Evolutionary conservation across 2,113 vertebrate genomes (phyloP), one percentile per base, ranked within the genome.

Genomic region (Sylvilagus bachmani): DNA sequence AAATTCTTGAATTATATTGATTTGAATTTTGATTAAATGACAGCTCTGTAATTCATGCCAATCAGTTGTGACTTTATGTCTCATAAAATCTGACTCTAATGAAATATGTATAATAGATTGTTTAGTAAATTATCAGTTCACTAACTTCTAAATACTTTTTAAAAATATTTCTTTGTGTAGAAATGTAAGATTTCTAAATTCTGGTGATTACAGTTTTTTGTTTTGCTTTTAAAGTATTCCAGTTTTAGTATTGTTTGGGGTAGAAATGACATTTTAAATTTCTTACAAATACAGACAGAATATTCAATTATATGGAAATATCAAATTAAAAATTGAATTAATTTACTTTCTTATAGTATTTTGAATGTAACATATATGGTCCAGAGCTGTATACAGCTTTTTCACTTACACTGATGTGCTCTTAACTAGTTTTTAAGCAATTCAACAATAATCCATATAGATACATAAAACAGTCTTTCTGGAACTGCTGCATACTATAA

Each of bases 1-100:
- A 86, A 94, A 90, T 79, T 70, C 6, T 95, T 61, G 29, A 69
- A 66, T 93, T 93, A 83, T 13, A 64, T 53, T 38, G 66, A 61
- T 92, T 66, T 79, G 33, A 83, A 81, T 61, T 79, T 91, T 69
- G 16, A 44, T 73, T 67, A 73, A 90, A 49, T 58, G 12, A 49
- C 73, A 44, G 14, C 53, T 73, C 2, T 74, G 82, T 90, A 86
- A 75, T 10, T 62, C 55, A 53, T 81, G 14, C 27, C 49, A 71
- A 4, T 91, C 13, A 64, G 1, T 85, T 71, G 29, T 86, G 67
- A 77, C 6, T 84, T 1, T 51, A 9, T 61, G 22, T 88, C 21
- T 86, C 38, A 82, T 79, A 38, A 83, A 91, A 58, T 77, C 75
- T 83, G 51, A 38, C 17, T 36, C 36, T 10, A 10, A 1, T 78